A percentile compares a stretch with the other conserved stretches of the same genome.
These are phyloP conservation scores for Druon quercuslanigerum DNA, from an alignment of 1,140 invertebrate genomes.

Conservation along the genomic window DNA sequence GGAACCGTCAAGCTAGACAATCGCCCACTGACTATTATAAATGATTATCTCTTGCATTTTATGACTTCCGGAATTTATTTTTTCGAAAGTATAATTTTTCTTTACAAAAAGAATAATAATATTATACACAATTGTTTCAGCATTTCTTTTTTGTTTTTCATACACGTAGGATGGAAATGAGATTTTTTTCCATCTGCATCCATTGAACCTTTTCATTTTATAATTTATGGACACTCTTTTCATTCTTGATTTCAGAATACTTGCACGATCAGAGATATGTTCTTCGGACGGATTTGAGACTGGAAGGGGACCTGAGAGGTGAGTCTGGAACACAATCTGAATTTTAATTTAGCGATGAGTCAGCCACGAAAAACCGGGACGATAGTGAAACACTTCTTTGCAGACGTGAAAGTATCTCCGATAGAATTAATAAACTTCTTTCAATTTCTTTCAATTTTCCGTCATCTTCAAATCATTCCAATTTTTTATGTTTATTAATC, in stretches of 20 bases:
- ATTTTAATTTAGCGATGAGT: conserved; percentile 52
- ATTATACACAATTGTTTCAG: too few relatives aligned
- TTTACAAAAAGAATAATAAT: too few relatives aligned
- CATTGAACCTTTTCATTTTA: not conserved
- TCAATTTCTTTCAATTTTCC: not conserved
- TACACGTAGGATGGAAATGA: not conserved
- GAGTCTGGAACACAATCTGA: conserved; percentile 42
- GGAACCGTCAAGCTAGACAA: too few relatives aligned
- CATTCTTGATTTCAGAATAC: conserved; percentile 62
- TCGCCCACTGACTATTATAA: too few relatives aligned
- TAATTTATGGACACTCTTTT: conserved; percentile 13
- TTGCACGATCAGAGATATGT: conserved; percentile 65
- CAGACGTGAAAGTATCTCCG: conserved; percentile 37
- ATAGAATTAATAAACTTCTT: not conserved
- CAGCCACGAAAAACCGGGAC: conserved; percentile 33
- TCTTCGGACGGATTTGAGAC: conserved; percentile 56
- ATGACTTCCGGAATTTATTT: too few relatives aligned
- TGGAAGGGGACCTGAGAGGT: conserved; percentile 50
- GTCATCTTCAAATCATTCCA: not conserved
- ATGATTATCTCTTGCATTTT: too few relatives aligned
- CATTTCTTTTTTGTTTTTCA: not conserved
- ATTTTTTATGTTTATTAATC: not conserved
- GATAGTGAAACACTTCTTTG: conserved; percentile 24
- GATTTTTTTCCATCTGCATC: not conserved
- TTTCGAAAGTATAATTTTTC: too few relatives aligned